A percentile compares a stretch with the other conserved stretches of the same genome.
These are phyloP conservation scores for Himantopus leucocephalus DNA, from an alignment of 2,113 vertebrate genomes.

Conservation along the genomic window DNA sequence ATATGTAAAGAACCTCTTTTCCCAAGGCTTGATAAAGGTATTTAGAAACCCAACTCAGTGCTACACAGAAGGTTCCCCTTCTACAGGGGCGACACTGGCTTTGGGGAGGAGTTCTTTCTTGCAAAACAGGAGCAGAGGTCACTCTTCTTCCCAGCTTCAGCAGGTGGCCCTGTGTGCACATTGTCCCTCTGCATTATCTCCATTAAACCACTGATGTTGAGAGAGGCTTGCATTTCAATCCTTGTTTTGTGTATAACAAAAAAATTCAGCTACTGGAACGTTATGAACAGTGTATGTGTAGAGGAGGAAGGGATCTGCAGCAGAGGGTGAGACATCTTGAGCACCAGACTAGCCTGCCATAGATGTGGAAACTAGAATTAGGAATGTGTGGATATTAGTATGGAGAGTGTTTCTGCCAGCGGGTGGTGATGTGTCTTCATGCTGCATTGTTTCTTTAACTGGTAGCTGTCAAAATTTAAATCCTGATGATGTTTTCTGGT, in stretches of 20 bases:
- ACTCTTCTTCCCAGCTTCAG: neutral
- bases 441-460: neutral
- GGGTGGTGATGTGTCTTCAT: neutral
- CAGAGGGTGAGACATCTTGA: no score
- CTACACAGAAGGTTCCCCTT: neutral
- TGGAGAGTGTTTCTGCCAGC: neutral
- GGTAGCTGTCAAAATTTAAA: neutral
- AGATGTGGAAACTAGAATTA: neutral
- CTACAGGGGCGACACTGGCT: rapidly evolving
- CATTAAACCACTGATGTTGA: neutral
- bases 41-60: neutral
- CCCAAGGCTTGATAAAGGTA: neutral
- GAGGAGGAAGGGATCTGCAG: neutral
- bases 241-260: neutral
- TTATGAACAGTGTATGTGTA: rapidly evolving
- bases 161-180: rapidly evolving
- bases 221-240: neutral
- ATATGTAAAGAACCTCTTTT: neutral
- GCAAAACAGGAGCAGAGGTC: neutral
- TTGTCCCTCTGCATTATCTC: neutral
- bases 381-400: neutral
- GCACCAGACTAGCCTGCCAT: neutral
- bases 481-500: neutral
- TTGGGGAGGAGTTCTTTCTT: neutral
- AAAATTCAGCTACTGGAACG: rapidly evolving